phyloP scores from a whole-genome alignment of 1,140 invertebrate genomes.

The Nomia melanderi region DNA sequence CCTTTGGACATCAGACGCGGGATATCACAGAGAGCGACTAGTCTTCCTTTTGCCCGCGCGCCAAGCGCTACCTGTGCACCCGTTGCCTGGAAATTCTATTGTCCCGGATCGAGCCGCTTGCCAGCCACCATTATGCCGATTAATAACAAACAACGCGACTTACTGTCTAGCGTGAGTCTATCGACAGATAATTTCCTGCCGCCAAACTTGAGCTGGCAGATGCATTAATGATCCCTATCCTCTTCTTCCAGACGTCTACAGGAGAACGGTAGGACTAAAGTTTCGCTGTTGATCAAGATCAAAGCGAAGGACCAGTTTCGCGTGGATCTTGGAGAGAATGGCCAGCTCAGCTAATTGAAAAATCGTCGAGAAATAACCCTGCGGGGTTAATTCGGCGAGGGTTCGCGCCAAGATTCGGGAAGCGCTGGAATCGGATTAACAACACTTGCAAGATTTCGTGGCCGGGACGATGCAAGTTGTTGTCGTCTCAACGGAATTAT shows the following conservation, averaged over 20 bases:
- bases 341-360: slow-evolving; percentile 70
- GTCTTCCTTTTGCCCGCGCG: slow-evolving; percentile 63
- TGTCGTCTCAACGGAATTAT: slow-evolving; percentile 50
- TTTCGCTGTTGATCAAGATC: slow-evolving; percentile 78
- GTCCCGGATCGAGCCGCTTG: slow-evolving; percentile 55
- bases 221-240: too few relatives aligned
- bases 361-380: slow-evolving; percentile 41
- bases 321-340: slow-evolving; percentile 63
- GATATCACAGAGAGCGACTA: slow-evolving; percentile 72
- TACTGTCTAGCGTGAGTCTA: background rate
- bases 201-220: too few relatives aligned
- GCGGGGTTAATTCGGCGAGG: background rate
- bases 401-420: slow-evolving; percentile 3
- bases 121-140: background rate
- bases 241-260: too few relatives aligned
- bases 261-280: slow-evolving; percentile 64
- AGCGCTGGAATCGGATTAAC: slow-evolving; percentile 40
- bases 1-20: slow-evolving; percentile 80
- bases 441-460: slow-evolving; percentile 39
- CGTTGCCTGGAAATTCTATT: slow-evolving; percentile 70
- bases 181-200: too few relatives aligned
- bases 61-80: slow-evolving; percentile 53
- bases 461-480: background rate
- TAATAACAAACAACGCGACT: too few relatives aligned
- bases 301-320: slow-evolving; percentile 70